phyloP scores from a whole-genome alignment of 1,140 invertebrate genomes.

The Eciton burchellii region DNA sequence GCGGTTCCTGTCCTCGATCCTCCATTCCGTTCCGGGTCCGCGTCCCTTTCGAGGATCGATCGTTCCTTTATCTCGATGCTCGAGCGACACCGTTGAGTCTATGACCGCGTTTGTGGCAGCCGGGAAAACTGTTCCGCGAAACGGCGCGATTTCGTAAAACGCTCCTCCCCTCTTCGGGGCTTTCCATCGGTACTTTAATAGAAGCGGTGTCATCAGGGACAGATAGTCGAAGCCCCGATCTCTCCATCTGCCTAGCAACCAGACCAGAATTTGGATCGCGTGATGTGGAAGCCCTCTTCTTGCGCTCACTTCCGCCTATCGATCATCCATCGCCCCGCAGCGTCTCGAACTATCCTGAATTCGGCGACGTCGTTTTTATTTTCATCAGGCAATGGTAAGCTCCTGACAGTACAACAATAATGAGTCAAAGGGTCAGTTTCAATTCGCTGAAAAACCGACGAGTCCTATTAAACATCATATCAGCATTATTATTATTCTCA shows the following conservation, averaged over 20 bases:
- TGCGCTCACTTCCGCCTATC: not conserved
- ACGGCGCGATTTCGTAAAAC: conserved; percentile 17
- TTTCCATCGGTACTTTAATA: not conserved
- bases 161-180: not conserved
- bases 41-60: not conserved
- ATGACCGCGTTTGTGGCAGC: not conserved
- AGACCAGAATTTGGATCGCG: not conserved
- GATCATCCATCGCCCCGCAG: not conserved
- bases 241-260: not conserved
- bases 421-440: no score
- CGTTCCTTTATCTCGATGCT: not conserved
- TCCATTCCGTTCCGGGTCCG: not conserved
- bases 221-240: not conserved
- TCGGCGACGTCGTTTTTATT: no score
- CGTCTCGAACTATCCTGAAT: no score
- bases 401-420: no score
- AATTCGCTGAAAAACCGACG: no score
- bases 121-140: not conserved
- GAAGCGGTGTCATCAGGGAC: not conserved
- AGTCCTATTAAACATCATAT: no score
- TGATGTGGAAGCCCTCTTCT: not conserved
- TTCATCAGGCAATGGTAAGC: no score
- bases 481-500: no score
- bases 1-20: not conserved
- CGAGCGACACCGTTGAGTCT: not conserved